Conservation (phyloP, 2,113 vertebrate genomes). For the Bucco capensis region DNA sequence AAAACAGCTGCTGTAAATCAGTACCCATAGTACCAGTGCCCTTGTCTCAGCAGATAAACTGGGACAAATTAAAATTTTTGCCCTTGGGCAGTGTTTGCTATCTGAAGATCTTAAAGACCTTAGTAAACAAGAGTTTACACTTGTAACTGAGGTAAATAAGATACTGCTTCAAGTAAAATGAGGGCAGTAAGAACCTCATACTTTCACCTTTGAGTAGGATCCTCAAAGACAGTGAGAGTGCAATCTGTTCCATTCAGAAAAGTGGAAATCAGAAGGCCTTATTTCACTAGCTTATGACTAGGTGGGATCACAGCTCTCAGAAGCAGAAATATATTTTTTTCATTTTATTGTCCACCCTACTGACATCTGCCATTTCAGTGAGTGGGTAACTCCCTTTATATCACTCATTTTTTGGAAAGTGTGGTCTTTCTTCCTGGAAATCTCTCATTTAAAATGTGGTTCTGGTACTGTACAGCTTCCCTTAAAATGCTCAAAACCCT, state of each 20-base stretch:
- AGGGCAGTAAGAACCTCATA: background rate
- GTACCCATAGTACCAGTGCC: background rate
- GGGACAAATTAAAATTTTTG: background rate
- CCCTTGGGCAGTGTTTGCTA: background rate
- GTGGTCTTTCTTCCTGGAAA: background rate
- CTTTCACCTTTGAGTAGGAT: background rate
- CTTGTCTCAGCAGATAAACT: background rate
- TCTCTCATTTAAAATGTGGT: background rate
- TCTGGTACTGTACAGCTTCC: background rate
- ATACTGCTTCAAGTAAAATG: background rate
- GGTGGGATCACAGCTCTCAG: background rate
- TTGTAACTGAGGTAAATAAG: background rate
- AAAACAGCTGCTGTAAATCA: background rate
- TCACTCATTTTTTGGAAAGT: background rate
- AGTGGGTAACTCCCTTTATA: background rate
- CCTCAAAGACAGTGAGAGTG: background rate
- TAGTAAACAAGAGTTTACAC: background rate
- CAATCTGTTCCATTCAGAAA: background rate
- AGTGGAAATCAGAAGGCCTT: background rate
- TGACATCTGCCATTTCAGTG: background rate
- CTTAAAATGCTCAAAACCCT: background rate
- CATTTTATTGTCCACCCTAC: background rate
- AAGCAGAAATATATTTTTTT: background rate
- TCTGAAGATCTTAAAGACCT: background rate
- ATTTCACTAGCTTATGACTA: background rate